Conservation (phyloP, 2,113 vertebrate species). For the Brienomyrus brachyistius region DNA sequence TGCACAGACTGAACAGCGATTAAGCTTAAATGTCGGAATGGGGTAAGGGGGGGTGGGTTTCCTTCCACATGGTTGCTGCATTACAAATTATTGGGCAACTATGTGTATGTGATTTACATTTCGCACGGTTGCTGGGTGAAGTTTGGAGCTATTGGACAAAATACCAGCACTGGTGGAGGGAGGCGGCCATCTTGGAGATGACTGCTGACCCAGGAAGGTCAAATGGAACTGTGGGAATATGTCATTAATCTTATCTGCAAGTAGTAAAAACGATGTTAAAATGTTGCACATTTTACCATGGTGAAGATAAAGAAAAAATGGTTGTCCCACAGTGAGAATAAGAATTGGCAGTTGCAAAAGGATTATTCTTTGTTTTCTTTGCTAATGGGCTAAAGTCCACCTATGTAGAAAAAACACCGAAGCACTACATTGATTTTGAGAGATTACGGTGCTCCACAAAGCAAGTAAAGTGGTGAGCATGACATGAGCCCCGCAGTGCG, state of each 20-base stretch:
- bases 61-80: neutral
- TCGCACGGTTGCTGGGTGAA: neutral
- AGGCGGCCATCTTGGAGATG: neutral
- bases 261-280: neutral
- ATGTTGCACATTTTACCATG: neutral
- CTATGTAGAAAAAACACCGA: neutral
- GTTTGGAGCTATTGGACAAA: neutral
- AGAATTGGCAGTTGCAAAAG: neutral
- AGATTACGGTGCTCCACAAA: neutral
- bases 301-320: neutral
- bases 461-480: neutral
- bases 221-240: no score
- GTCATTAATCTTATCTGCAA: no score
- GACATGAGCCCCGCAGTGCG: neutral
- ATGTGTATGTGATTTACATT: neutral
- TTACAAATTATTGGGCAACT: neutral
- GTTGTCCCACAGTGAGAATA: neutral
- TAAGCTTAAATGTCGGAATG: conserved; percentile 11
- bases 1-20: neutral
- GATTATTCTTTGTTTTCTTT: neutral
- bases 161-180: neutral
- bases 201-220: neutral
- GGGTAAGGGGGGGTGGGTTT: neutral
- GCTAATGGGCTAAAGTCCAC: neutral
- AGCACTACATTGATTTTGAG: neutral